phyloP scores from a whole-genome alignment of 2,888 invertebrate genomes.

The Xestia rhomboidea region DNA sequence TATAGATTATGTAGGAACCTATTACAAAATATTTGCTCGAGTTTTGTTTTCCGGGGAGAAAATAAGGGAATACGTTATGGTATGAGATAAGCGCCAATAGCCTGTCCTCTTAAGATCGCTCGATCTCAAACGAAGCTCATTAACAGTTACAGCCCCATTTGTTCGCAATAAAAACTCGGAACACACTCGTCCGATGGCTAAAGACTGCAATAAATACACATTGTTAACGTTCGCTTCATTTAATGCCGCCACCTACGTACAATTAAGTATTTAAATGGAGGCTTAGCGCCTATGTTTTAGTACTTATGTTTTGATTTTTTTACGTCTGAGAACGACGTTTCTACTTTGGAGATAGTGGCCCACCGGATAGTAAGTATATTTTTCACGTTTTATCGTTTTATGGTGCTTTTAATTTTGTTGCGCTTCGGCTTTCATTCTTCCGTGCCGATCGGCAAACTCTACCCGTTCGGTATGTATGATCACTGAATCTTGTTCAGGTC shows the following conservation, averaged over 20 bases:
- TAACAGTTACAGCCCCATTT: conserved; percentile 75
- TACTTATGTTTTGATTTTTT: conserved; percentile 48
- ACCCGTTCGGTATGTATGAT: neutral
- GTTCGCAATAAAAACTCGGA: conserved; percentile 70
- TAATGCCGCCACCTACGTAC: conserved; percentile 75
- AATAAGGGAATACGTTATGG: neutral
- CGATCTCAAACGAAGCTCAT: conserved; percentile 65
- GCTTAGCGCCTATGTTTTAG: conserved; percentile 49
- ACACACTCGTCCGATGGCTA: conserved; percentile 68
- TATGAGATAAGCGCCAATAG: neutral
- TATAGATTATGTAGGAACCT: no score
- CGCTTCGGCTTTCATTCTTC: neutral
- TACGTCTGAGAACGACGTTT: conserved; percentile 15
- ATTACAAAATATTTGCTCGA: no score
- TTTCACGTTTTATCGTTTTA: neutral
- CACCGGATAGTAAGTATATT: conserved; percentile 8
- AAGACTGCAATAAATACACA: conserved; percentile 75
- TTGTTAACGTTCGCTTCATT: conserved; percentile 71
- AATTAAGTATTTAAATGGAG: conserved; percentile 80
- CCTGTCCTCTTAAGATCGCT: neutral
- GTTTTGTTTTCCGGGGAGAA: neutral
- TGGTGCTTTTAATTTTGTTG: neutral
- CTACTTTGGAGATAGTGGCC: conserved; percentile 17
- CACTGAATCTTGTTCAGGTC: neutral
- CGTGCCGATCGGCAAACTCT: neutral